These are phyloP conservation scores for Exaiptasia diaphana DNA, from an alignment of 64 coral and sea anemone species.

Conservation along the genomic window DNA sequence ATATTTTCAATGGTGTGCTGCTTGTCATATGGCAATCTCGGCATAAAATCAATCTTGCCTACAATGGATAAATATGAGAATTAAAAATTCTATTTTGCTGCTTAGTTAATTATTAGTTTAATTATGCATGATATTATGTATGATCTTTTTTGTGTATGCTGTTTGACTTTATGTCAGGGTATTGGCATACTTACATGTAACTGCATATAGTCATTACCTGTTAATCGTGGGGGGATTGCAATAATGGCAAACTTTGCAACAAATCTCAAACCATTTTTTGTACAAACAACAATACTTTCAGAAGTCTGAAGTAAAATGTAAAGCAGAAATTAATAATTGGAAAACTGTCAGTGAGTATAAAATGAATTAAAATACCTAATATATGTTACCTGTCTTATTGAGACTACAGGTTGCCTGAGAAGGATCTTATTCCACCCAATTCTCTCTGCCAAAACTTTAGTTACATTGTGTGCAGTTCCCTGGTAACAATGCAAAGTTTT, in stretches of 20 bases:
- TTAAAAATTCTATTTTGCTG: too few relatives aligned
- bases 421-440: conserved; percentile 67
- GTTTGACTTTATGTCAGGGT: too few relatives aligned
- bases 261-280: conserved; percentile 23
- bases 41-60: conserved; percentile 83
- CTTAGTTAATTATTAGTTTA: neutral
- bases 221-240: conserved; percentile 65
- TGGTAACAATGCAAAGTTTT: neutral
- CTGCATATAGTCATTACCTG: conserved; percentile 18
- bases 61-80: conserved; percentile 4
- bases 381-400: conserved; percentile 74
- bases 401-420: conserved; percentile 67
- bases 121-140: neutral
- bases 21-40: conserved; percentile 72
- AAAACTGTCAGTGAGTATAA: too few relatives aligned
- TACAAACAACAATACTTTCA: neutral
- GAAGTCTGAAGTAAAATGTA: neutral
- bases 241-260: conserved; percentile 66
- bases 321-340: too few relatives aligned
- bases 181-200: too few relatives aligned
- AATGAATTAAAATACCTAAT: neutral
- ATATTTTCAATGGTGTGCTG: conserved; percentile 67
- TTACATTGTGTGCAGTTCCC: conserved; percentile 74
- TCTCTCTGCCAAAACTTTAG: conserved; percentile 50
- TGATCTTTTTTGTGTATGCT: too few relatives aligned